A percentile compares a stretch with the other conserved stretches of the same genome.
phyloP scores from a whole-genome alignment of 1,140 invertebrate genomes.

The Metaphire vulgaris region DNA sequence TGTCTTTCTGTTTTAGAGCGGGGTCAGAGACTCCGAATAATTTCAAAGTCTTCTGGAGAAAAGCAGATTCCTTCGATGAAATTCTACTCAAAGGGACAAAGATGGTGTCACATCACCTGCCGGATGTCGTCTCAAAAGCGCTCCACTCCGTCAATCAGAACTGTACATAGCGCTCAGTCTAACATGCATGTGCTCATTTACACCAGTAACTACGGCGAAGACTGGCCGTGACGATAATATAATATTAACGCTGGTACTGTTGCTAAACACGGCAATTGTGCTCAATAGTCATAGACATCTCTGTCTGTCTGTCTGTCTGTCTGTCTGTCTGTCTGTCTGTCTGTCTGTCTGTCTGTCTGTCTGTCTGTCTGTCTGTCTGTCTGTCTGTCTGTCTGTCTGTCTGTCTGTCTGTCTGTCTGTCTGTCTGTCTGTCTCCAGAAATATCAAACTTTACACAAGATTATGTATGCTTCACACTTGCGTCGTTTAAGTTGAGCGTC shows the following conservation, averaged over 20 bases:
- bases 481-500: too few species aligned
- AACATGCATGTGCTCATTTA: too few species aligned
- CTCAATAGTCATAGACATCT: too few species aligned
- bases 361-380: constrained; percentile 1
- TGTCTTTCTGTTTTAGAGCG: too few species aligned
- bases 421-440: background rate
- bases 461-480: too few species aligned
- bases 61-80: background rate
- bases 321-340: constrained; percentile 1
- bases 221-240: too few species aligned
- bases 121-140: background rate
- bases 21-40: too few species aligned
- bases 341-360: constrained; percentile 1
- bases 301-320: constrained; percentile 1
- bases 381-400: background rate
- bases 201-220: too few species aligned
- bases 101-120: background rate
- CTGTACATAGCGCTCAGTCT: too few species aligned
- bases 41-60: background rate
- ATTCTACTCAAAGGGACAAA: background rate
- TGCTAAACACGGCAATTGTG: too few species aligned
- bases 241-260: too few species aligned
- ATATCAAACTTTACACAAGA: too few species aligned
- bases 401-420: background rate
- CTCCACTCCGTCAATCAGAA: background rate